Conservation (phyloP, 2,113 vertebrate species). For the Tupaia tana region DNA sequence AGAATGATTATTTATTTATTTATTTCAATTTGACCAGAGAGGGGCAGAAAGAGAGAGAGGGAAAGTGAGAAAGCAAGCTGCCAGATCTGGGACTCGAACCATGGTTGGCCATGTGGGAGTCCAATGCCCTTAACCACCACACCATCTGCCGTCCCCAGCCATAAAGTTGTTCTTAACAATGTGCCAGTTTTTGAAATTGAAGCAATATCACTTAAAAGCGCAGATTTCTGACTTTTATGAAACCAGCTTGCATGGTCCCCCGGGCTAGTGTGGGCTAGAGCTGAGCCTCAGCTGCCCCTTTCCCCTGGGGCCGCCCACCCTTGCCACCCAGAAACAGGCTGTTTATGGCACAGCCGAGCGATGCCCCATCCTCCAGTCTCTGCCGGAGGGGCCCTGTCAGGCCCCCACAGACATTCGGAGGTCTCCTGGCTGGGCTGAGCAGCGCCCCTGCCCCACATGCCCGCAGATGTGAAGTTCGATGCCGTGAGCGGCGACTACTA, state of each 20-base stretch:
- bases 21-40: too few species aligned
- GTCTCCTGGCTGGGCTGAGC: neutral
- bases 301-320: too few species aligned
- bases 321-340: too few species aligned
- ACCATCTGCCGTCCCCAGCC: too few species aligned
- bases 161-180: too few species aligned
- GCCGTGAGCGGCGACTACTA: constrained; percentile 96
- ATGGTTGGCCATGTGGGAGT: too few species aligned
- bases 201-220: neutral
- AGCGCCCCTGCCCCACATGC: accelerated
- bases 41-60: too few species aligned
- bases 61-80: too few species aligned
- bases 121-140: too few species aligned
- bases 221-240: neutral
- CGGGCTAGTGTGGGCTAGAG: neutral
- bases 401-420: neutral
- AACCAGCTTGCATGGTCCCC: neutral
- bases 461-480: constrained; percentile 95
- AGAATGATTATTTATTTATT: too few species aligned
- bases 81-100: too few species aligned
- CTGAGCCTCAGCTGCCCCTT: neutral
- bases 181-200: neutral
- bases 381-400: neutral
- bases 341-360: neutral
- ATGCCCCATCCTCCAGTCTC: neutral